Conservation (phyloP, 2,113 vertebrate species). For the Myotis brandtii region DNA sequence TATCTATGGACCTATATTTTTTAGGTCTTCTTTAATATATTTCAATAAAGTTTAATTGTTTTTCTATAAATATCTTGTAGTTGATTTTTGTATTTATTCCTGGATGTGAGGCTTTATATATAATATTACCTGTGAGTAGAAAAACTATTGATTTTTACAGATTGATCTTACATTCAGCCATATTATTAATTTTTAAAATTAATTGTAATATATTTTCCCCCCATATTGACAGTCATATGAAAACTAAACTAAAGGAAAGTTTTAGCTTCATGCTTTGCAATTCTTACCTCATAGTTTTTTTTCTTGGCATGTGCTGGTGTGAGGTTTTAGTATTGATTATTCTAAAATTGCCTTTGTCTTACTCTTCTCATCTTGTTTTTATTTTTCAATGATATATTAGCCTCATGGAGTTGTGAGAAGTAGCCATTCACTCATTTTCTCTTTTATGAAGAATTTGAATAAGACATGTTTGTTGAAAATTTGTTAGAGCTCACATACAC, state of each 20-base stretch:
- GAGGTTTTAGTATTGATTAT: not conserved
- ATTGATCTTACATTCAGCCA: not conserved
- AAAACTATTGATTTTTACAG: not conserved
- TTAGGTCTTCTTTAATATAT: not conserved
- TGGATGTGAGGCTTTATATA: not conserved
- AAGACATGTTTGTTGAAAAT: not conserved
- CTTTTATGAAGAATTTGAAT: not conserved
- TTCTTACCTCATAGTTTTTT: not conserved
- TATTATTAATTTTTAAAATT: not conserved
- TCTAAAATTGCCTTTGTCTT: not conserved
- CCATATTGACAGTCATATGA: not conserved
- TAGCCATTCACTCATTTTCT: not conserved
- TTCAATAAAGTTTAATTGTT: not conserved
- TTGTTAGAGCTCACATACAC: not conserved
- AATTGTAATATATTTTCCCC: not conserved
- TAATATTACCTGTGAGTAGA: not conserved
- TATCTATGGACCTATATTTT: not conserved
- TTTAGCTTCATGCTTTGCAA: not conserved
- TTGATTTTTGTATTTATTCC: not conserved
- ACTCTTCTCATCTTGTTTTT: not conserved
- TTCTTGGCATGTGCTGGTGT: not conserved
- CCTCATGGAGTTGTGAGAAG: not conserved
- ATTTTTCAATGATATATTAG: not conserved
- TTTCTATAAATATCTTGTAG: not conserved
- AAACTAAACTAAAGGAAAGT: not conserved